Conservation (phyloP, 2,888 invertebrate genomes). For the Ornithoptera priamus region DNA sequence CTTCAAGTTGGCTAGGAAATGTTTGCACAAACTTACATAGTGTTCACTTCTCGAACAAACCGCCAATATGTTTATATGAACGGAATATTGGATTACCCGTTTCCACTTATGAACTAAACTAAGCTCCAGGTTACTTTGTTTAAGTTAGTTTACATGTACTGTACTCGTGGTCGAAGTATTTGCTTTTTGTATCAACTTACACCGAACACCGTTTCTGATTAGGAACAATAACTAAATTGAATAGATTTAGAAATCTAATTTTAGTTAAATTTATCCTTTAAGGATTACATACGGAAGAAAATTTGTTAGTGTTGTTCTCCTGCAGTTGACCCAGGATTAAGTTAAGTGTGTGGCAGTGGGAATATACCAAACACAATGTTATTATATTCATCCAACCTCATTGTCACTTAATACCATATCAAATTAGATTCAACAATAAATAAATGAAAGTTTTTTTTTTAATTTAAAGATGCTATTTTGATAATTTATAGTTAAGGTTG, state of each 20-base stretch:
- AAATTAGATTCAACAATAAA: too few species aligned
- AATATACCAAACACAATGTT: too few species aligned
- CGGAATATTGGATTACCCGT: constrained; percentile 63
- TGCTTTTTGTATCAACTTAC: constrained; percentile 31
- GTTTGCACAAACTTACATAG: constrained; percentile 56
- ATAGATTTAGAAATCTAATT: background rate
- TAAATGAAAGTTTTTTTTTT: too few species aligned
- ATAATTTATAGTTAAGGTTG: constrained; percentile 32
- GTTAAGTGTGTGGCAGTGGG: too few species aligned
- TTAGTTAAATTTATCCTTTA: too few species aligned
- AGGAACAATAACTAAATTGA: background rate
- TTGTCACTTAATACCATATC: too few species aligned
- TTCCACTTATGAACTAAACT: constrained; percentile 51
- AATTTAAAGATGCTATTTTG: background rate
- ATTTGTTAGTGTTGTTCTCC: too few species aligned
- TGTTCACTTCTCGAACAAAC: constrained; percentile 54
- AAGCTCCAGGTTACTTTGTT: constrained; percentile 48
- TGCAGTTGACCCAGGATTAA: too few species aligned
- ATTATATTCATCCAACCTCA: too few species aligned
- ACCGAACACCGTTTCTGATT: background rate
- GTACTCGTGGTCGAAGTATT: constrained; percentile 15
- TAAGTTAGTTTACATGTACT: constrained; percentile 31
- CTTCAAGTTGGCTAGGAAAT: constrained; percentile 36
- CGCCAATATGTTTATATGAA: constrained; percentile 56
- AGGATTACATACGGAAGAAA: too few species aligned